Evolutionary conservation across 2,113 vertebrate species (phyloP).

Genomic region (Gallinago media): DNA sequence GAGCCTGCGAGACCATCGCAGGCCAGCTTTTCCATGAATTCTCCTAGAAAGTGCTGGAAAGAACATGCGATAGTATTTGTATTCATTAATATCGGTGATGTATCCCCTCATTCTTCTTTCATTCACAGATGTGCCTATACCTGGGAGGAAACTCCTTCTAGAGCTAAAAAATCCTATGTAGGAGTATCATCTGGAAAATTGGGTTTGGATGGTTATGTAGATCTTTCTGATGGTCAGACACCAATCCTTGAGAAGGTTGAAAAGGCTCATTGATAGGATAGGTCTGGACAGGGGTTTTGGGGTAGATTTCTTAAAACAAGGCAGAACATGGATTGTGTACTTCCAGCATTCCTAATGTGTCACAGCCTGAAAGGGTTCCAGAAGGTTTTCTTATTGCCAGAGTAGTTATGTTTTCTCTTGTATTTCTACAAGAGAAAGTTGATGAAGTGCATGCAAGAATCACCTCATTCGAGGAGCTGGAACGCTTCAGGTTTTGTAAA

Average conservation of each 20-base stretch:
- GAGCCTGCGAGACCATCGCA: not conserved
- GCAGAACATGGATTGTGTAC: not conserved
- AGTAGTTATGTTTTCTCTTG: not conserved
- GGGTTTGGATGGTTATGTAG: not conserved
- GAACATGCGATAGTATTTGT: not conserved
- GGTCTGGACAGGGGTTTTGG: not conserved
- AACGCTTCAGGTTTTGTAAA: not conserved
- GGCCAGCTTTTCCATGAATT: not conserved
- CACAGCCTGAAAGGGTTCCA: not conserved
- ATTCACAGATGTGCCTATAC: not conserved
- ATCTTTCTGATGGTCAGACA: not conserved
- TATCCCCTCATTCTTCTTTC: not conserved
- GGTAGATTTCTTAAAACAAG: not conserved
- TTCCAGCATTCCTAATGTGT: not conserved
- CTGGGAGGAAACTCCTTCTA: not conserved
- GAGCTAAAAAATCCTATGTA: not conserved
- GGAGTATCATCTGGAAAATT: not conserved
- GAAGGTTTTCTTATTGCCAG: not conserved
- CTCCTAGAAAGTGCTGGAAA: not conserved
- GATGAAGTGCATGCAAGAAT: not conserved
- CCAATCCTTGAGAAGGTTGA: not conserved
- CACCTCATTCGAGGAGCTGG: not conserved
- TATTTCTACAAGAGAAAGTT: not conserved
- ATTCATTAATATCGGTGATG: not conserved
- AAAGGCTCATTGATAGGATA: not conserved